Evolutionary conservation across 2,797 vertebrate genomes (phyloP).

Genomic region (Toxotes lorentzi): DNA sequence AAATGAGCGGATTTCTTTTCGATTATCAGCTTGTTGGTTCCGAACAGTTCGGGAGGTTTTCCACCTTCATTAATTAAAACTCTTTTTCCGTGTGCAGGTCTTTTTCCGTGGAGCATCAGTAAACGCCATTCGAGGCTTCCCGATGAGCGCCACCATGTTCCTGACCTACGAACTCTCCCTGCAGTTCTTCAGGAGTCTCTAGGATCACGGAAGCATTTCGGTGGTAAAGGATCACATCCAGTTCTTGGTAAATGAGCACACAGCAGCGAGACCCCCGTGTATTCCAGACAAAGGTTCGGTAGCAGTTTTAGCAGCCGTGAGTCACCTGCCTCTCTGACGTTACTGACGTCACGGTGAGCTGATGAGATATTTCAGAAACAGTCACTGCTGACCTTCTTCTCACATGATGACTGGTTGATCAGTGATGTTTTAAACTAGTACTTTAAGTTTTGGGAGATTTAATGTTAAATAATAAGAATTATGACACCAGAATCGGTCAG

Average conservation of each 20-base stretch:
- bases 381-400: not conserved
- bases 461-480: not conserved
- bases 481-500: no score
- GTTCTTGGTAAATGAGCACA: conserved; percentile 10
- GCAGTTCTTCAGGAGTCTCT: conserved; percentile 87
- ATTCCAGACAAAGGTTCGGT: no score
- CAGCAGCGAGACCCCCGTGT: not conserved
- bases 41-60: no score
- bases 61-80: no score
- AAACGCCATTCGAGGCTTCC: conserved; percentile 95
- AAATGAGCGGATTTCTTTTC: no score
- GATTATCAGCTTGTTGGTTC: no score
- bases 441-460: not conserved
- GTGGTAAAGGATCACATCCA: not conserved
- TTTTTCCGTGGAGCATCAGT: conserved; percentile 93
- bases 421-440: not conserved
- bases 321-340: not conserved
- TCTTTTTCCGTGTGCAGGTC: conserved; percentile 77
- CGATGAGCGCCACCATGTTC: conserved; percentile 96
- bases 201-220: conserved; percentile 9
- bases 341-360: not conserved
- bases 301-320: not conserved
- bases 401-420: not conserved
- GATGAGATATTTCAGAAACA: not conserved
- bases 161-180: conserved; percentile 95